Evolutionary conservation across 2,888 invertebrate genomes (phyloP).

Genomic region (Diloba caeruleocephala): DNA sequence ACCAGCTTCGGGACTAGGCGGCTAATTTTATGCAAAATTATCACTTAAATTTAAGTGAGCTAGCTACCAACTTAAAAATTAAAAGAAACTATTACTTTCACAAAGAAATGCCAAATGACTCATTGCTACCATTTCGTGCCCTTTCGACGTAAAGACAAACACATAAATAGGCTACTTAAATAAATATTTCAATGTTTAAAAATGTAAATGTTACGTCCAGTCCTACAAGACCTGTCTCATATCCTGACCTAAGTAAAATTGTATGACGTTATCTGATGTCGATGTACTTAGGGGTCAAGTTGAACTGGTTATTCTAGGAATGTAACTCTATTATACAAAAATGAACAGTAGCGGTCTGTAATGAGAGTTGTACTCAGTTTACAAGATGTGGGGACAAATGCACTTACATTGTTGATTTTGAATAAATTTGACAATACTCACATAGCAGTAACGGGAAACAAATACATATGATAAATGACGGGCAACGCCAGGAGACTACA

Average conservation of each 20-base stretch:
- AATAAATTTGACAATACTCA: constrained; percentile 50
- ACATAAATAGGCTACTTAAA: constrained; percentile 79
- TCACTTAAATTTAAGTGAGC: constrained; percentile 13
- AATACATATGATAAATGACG: constrained; percentile 17
- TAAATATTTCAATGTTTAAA: constrained; percentile 74
- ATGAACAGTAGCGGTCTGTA: constrained; percentile 54
- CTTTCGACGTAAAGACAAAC: constrained; percentile 68
- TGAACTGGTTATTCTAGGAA: constrained; percentile 40
- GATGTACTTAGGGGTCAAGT: constrained; percentile 28
- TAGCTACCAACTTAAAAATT: constrained; percentile 44
- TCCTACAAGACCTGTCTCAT: constrained; percentile 40
- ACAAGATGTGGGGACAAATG: constrained; percentile 43
- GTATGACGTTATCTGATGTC: constrained; percentile 3
- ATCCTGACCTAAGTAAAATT: constrained; percentile 26
- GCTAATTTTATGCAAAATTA: constrained; percentile 38
- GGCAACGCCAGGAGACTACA: neutral
- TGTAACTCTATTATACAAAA: constrained; percentile 45
- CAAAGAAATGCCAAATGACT: constrained; percentile 62
- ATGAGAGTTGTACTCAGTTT: constrained; percentile 51
- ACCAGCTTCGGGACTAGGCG: no score
- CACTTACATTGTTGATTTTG: constrained; percentile 44
- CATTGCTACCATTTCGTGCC: constrained; percentile 67
- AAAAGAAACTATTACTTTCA: constrained; percentile 53
- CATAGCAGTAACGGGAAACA: constrained; percentile 24
- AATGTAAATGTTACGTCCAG: constrained; percentile 66